Base-by-base conservation (phyloP, 1,140 invertebrate genomes). In the Leguminivora glycinivorella region DNA sequence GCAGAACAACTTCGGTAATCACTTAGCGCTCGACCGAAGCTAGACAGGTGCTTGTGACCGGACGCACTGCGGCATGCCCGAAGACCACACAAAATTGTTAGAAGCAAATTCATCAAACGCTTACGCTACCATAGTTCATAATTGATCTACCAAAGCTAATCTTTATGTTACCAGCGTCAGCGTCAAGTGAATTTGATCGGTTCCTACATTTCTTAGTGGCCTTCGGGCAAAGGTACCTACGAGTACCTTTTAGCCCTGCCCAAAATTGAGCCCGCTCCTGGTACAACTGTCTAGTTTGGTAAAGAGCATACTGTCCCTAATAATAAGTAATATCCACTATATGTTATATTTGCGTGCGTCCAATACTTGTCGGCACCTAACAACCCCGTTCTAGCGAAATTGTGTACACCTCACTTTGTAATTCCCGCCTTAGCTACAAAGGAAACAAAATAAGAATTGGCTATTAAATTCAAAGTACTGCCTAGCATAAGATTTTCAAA, bases 11-110 rank as follows among this genome's bases (percentile, higher is more conserved):
- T 81, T 72, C 47, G 71, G 70, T 74, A 75, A 56, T 76, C 72
- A 79, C 75, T 76, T 71, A 82, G 78, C 83, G 84, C 86, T 67
- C 34, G 70, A 78, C 78, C 80, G 78, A 72, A 75, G 26, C 77
- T 79, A 76, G 71, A 77, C 70, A 76, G 75, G 56, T 29, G 25
- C 25, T 17, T 63, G 22, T 58, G 25, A 58, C 56, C 56, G 25
- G 47, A 22, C 47, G 6, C 43, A 17, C 17, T 22, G 22, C 22
- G 47, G 19, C 19, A 19, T 52, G 22, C 47, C 47, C n/a, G 19
- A 52, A 22, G 47, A 2, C 17, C 47, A 22, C 17, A 22, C 7
- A 52, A 38, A 52, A 22, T 10, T 10, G 4, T 1, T 22, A 7
- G 17, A 7, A 22, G n/a, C 19, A 19, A 52, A 9, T 22, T 52